Evolutionary conservation across 2,888 invertebrate species (phyloP), one percentile per base, ranked within the genome.

Genomic region (Orchesellides sinensis): DNA sequence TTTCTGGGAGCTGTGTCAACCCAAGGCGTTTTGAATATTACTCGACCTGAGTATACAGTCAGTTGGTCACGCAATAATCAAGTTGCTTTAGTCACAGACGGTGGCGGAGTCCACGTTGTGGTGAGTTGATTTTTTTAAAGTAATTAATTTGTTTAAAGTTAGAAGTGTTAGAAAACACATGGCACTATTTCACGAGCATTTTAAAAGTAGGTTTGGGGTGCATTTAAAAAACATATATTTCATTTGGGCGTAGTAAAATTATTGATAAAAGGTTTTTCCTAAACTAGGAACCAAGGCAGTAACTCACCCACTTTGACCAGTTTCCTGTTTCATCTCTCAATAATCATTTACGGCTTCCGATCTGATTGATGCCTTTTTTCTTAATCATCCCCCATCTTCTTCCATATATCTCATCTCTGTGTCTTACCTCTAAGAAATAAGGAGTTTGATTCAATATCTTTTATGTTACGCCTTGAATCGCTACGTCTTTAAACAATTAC

Each of bases 21-120:
- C 45, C 63, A 61, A 23, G 79, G 79, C 17, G 65, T 79, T 27
- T 19, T 79, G 1, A 79, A 79, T 19, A 63, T 54, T n/a, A 54
- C 79, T n/a, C 14, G 83, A 70, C 75, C 80, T 32, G 69, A 69
- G n/a, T 47, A 69, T 45, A 63, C 80, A 1, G 47, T 70, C 14
- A 52, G 54, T 1, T 83, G 83, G 83, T 83, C 83, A 19, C 10
- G 29, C 21, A 80, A 83, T 59, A 83, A 83, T 32, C 75, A 80
- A 75, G 75, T 80, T 12, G 83, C 78, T 2, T 29, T 83, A 8
- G 75, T 83, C n/a, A 74, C 74, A 23, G 80, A 83, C 70, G 80
- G 80, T 40, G 80, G 83, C 12, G 83, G 74, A 25, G 59, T 75
- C 21, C 63, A 75, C 59, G 65, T 75, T 45, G 80, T 80, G 65